Conservation (phyloP, 2,888 invertebrate genomes). For the Augochlorella aurata region DNA sequence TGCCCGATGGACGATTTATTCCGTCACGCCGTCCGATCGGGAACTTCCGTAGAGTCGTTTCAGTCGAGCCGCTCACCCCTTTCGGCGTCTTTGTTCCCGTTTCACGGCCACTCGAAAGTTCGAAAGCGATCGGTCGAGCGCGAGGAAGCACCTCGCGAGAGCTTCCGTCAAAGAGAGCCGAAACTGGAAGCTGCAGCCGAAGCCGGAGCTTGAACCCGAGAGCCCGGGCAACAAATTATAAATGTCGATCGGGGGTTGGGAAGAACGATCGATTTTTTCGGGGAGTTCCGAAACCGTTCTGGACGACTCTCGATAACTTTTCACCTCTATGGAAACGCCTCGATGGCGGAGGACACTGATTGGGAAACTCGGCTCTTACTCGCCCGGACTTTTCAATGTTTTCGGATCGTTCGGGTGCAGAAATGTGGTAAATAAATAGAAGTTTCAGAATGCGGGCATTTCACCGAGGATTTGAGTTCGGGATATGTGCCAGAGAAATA, state of each 20-base stretch:
- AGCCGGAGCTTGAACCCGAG: not conserved
- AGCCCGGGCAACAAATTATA: slow-evolving; percentile 23
- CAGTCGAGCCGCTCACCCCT: slow-evolving; percentile 11
- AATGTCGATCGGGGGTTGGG: slow-evolving; percentile 8
- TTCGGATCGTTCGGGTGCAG: not conserved
- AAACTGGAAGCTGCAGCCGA: too few species aligned
- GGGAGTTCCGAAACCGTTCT: not conserved
- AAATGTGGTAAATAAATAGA: not conserved
- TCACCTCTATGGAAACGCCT: not conserved
- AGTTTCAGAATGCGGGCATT: not conserved
- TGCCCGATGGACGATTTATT: slow-evolving; percentile 73
- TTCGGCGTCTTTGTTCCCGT: slow-evolving; percentile 45
- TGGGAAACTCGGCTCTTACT: not conserved
- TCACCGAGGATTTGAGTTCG: not conserved
- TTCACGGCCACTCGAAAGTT: slow-evolving; percentile 55
- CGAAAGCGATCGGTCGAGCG: slow-evolving; percentile 46
- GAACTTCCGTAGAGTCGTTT: slow-evolving; percentile 44
- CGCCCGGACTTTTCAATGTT: not conserved
- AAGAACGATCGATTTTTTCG: not conserved
- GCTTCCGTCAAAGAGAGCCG: slow-evolving; percentile 2
- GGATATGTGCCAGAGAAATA: too few species aligned
- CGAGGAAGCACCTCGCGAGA: slow-evolving; percentile 15
- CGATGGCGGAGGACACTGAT: not conserved
- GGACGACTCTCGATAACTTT: not conserved
- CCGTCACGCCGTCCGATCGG: slow-evolving; percentile 57